Percentiles rank a stretch among this genome's conserved stretches.
Conservation (phyloP, 2,113 vertebrate genomes). For the Otocyon megalotis region DNA sequence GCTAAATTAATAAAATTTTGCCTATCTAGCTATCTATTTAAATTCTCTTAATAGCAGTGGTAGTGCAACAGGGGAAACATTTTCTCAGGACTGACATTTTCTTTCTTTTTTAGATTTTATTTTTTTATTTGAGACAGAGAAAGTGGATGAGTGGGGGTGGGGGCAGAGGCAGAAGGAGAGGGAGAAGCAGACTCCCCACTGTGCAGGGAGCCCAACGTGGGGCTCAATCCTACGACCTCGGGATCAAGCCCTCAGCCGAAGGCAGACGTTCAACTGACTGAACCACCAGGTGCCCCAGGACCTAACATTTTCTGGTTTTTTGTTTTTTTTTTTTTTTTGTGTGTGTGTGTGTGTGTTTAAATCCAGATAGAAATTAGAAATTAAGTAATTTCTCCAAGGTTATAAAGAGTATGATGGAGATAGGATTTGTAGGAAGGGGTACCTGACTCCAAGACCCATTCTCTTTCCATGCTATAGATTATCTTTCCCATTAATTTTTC, state of each 20-base stretch:
- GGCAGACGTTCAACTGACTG: too few species aligned
- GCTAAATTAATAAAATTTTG: neutral
- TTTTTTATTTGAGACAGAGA: too few species aligned
- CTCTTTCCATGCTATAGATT: neutral
- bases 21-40: neutral
- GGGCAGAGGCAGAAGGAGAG: too few species aligned
- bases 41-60: neutral
- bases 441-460: neutral
- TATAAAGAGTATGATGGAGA: neutral
- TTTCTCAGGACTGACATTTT: constrained; percentile 52
- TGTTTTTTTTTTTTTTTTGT: too few species aligned
- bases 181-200: too few species aligned
- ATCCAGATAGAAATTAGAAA: neutral
- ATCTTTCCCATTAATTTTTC: constrained; percentile 40
- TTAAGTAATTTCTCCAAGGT: constrained; percentile 24
- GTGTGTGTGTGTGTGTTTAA: neutral
- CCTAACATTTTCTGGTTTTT: neutral
- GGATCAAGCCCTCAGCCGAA: too few species aligned
- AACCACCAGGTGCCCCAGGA: too few species aligned
- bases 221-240: too few species aligned
- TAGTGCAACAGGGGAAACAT: neutral
- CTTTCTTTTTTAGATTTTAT: neutral
- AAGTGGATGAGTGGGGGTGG: too few species aligned
- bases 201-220: too few species aligned
- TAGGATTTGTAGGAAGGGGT: neutral